Evolutionary conservation across 2,113 vertebrate species (phyloP), one percentile per base, ranked within the genome.

Genomic region (Echinops telfairi): DNA sequence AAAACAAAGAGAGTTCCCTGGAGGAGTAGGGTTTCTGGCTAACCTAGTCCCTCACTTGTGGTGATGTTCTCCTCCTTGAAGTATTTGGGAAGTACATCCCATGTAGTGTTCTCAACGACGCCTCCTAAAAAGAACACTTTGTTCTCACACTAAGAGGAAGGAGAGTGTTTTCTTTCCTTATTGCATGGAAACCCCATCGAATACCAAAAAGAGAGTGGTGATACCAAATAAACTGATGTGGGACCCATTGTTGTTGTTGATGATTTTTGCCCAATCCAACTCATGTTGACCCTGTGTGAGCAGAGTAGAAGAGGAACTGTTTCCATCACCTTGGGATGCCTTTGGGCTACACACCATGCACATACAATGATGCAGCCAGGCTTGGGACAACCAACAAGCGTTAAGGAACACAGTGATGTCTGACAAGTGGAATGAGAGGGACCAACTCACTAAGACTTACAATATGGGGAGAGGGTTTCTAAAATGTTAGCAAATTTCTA

Each of bases 81-180:
- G 71, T 31, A 53, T 78, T 93, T 2, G 1, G 60, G 90, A 96
- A 95, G n/a, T 75, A 87, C 77, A 93, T 47, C 83, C 66, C 85
- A 84, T 90, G 81, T 83, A 85, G 47, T 53, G 47, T 53, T 53
- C 47, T 9, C 47, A 43, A 5, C 1, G 66, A 31, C 25, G 31
- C 31, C 86, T 89, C 80, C 73, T 15, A 6, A 87, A 86, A 95
- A 95, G 88, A 95, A 92, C 47, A 80, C 57, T 36, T 62, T 90
- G 94, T 93, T 95, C 86, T 38, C 68, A 60, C 57, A 36, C 4
- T 4, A 53, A 62, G 33, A 91, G 89, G 87, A 97, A 95, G 83
- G 94, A 96, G 93, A 96, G 92, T 97, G 81, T 62, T 96, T 96
- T 96, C 88, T 90, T 87, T 89, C 36, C 43, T 95, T 89, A 96